Evolutionary conservation across 2,797 vertebrate genomes (phyloP), one percentile per base, ranked within the genome.

Genomic region (Pampus argenteus): DNA sequence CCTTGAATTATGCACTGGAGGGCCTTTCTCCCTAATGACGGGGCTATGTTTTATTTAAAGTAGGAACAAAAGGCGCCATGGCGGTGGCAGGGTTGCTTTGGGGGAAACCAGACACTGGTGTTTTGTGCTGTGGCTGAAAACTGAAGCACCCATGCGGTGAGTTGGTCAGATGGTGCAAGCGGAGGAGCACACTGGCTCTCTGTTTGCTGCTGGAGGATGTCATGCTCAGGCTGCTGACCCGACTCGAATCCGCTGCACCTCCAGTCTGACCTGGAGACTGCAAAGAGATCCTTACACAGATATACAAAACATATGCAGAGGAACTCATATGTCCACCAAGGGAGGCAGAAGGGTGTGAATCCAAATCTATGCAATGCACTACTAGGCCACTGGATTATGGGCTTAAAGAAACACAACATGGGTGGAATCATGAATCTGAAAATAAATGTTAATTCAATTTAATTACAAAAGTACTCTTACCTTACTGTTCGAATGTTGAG

Each of bases 11-110:
- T 95, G 86, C 86, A 94, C 66, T 45, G 58, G 66, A 67, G 52
- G 62, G 54, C 76, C 82, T 91, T 79, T 90, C 85, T 87, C 28
- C 64, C 76, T 90, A 89, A 91, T 93, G 85, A 89, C 87, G 62
- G 78, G n/a, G 17, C 81, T 61, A 93, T 92, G 93, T 94, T 95
- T 94, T 93, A 95, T 96, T 94, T 89, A 93, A 86, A 90, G 76
- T 83, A 78, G 83, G 79, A 62, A 86, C 85, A 90, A 95, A 93
- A 93, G 91, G 64, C 74, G 55, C 49, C 76, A 58, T 45, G 75
- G n/a, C 86, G 84, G 84, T 89, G 59, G 88, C 57, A 26, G 20
- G 29, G 66, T 66, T 49, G 88, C 65, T 85, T 85, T 60, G 62
- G 65, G 70, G 76, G 94, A 86, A 94, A 95, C 89, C 78, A 67